Conservation (phyloP, 2,888 invertebrate species). For the Ochropacha duplaris region DNA sequence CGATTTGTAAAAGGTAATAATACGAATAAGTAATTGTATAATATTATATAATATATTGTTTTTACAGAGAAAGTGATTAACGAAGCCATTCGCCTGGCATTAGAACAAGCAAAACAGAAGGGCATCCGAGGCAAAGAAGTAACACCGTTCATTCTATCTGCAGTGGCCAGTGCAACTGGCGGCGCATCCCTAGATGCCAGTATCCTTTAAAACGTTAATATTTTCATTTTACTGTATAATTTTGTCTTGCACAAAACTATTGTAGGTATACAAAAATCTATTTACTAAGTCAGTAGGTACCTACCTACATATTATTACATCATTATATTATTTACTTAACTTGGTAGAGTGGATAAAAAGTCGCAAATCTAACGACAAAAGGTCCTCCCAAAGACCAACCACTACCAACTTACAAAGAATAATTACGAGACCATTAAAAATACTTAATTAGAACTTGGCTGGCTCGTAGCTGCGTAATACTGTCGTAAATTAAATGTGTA, state of each 20-base stretch:
- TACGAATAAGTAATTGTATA: not conserved
- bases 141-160: conserved; percentile 94
- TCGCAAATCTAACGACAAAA: conserved; percentile 1
- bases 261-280: not conserved
- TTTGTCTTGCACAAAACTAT: too few species aligned
- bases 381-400: not conserved
- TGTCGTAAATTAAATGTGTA: conserved; percentile 57
- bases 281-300: not conserved
- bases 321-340: not conserved
- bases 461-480: conserved; percentile 41
- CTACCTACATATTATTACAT: not conserved
- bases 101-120: conserved; percentile 82
- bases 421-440: conserved; percentile 49
- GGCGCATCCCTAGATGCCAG: conserved; percentile 93
- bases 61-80: conserved; percentile 82
- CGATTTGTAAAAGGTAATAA: too few species aligned
- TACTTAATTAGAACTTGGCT: conserved; percentile 49
- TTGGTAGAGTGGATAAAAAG: not conserved
- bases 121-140: conserved; percentile 92
- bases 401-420: conserved; percentile 18
- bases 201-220: conserved; percentile 88
- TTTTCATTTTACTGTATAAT: too few species aligned
- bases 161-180: conserved; percentile 89
- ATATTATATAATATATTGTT: not conserved
- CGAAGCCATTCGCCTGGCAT: conserved; percentile 87